Evolutionary conservation across 23 tunicate species (phyloP), one percentile per base, ranked within the genome.

Genomic region (Diplosoma virens): DNA sequence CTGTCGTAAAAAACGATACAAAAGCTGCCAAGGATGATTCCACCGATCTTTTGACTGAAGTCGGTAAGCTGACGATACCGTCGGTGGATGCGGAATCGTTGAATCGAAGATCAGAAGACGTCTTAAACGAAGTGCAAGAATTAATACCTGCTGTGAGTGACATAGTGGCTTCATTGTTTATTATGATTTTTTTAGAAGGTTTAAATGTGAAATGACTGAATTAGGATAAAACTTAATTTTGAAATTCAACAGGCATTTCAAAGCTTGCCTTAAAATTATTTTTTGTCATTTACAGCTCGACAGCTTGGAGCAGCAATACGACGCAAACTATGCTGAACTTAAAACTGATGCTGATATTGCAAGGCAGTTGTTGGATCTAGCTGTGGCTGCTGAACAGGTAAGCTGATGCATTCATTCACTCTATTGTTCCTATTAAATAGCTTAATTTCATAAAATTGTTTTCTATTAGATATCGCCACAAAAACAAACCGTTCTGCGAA

Each of bases 31-130:
- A 92, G 58, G 81, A 61, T 5, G 81, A 85, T 23, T 89, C 97
- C 25, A 92, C 97, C 30, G 84, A 92, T 37, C 64, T 92, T 3
- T 81, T 85, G 26, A 85, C 92, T 18, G 85, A 78, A 41, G 97
- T 92, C 23, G 59, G 34, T 14, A 92, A 92, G 56, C 67, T 92
- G 1, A 54, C 34, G 17, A 76, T 92, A 54, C 97, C 97, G 5
- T 30, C 54, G 5, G 84, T 80, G 27, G 84, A 92, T 50, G 76
- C 86, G 16, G 91, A 92, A 2, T 72, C 63, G 20, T 75, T 85
- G 81, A 79, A 67, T 46, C 14, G 52, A 5, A 56, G 75, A 4
- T 59, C 83, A 3, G 80, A 69, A 71, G 61, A 71, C 21, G 65
- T 90, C 14, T 36, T 59, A 29, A 81, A 52, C n/a, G 67, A 80